Conservation (phyloP, 2,888 invertebrate genomes). For the Actias luna region DNA sequence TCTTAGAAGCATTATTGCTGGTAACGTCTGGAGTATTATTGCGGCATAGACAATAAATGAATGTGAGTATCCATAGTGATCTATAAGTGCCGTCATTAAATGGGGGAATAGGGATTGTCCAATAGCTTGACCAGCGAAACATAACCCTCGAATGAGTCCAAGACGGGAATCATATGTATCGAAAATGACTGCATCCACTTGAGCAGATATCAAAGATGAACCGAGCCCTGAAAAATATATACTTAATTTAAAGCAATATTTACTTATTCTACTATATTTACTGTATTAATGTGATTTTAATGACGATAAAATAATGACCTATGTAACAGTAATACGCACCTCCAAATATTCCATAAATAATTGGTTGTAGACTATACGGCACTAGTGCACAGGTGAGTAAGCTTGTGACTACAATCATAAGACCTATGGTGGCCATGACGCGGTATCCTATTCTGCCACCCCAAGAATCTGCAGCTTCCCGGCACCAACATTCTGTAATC, state of each 20-base stretch:
- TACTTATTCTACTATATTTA: background rate
- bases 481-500: constrained; percentile 74
- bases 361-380: constrained; percentile 54
- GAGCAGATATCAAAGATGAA: constrained; percentile 70
- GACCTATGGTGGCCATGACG: constrained; percentile 61
- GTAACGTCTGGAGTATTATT: constrained; percentile 68
- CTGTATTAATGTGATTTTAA: constrained; percentile 2
- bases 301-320: background rate
- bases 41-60: constrained; percentile 64
- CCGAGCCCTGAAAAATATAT: constrained; percentile 60
- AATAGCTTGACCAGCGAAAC: constrained; percentile 70
- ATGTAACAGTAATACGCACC: constrained; percentile 40
- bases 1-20: constrained; percentile 64
- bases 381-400: constrained; percentile 58
- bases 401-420: constrained; percentile 52
- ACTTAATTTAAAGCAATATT: background rate
- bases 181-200: constrained; percentile 72
- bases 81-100: constrained; percentile 62
- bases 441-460: constrained; percentile 65
- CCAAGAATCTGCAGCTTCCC: constrained; percentile 76
- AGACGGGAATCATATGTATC: constrained; percentile 72
- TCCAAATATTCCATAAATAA: constrained; percentile 62
- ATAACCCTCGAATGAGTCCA: constrained; percentile 60
- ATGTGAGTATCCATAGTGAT: constrained; percentile 61
- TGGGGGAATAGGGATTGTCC: constrained; percentile 73